Conservation (phyloP, 2,888 invertebrate genomes). For the Phortica magna region DNA sequence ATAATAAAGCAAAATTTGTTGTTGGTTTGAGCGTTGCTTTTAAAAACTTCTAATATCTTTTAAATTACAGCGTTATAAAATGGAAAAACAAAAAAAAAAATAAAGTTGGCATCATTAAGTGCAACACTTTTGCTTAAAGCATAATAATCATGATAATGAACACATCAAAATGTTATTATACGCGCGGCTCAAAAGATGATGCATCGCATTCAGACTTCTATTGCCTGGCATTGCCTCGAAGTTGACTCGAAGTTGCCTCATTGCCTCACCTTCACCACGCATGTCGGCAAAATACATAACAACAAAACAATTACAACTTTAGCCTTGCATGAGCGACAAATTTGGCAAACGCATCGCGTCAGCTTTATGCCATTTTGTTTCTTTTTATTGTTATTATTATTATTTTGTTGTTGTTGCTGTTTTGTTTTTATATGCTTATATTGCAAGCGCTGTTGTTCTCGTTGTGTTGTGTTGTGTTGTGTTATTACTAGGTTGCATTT, state of each 20-base stretch:
- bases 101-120: conserved; percentile 1
- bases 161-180: conserved; percentile 21
- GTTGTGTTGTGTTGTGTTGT: conserved; percentile 7
- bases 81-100: background rate
- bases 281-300: conserved; percentile 43
- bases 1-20: background rate
- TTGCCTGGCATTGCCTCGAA: background rate
- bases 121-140: conserved; percentile 8
- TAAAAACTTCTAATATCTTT: conserved; percentile 22
- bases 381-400: background rate
- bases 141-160: conserved; percentile 13
- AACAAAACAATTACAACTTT: conserved; percentile 21
- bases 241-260: background rate
- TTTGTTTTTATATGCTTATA: background rate
- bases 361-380: conserved; percentile 1
- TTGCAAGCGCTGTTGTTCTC: conserved; percentile 1
- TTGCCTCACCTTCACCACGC: conserved; percentile 23
- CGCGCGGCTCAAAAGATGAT: background rate
- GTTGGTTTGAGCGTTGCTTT: background rate
- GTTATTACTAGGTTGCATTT: background rate
- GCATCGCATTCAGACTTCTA: background rate
- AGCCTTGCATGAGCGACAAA: conserved; percentile 60
- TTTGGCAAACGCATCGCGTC: conserved; percentile 55
- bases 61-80: background rate
- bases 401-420: background rate